phyloP scores from a whole-genome alignment of 2,113 vertebrate genomes.

The Leucoraja erinaceus region DNA sequence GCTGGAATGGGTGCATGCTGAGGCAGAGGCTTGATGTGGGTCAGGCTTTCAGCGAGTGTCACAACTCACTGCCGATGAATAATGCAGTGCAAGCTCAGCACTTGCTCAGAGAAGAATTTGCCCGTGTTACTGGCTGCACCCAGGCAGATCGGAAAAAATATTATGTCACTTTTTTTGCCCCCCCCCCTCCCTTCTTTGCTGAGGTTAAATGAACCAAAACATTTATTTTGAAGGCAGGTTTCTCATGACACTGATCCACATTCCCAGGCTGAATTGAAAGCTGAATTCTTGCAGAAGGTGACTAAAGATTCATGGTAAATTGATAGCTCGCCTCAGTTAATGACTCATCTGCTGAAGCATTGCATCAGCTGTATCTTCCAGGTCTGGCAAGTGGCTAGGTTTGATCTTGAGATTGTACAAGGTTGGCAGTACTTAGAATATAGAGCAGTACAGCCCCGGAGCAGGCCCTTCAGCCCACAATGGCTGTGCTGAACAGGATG shows the following conservation, averaged over 20 bases:
- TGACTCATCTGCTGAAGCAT: not conserved
- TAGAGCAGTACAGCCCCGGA: too few relatives aligned
- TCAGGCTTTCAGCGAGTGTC: not conserved
- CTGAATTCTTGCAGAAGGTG: not conserved
- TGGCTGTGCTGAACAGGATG: too few relatives aligned
- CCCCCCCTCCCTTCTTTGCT: not conserved
- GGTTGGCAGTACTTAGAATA: too few relatives aligned
- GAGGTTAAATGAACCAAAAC: constrained; percentile 24
- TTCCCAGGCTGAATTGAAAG: not conserved
- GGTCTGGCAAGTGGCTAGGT: not conserved
- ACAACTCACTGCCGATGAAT: not conserved
- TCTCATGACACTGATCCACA: not conserved
- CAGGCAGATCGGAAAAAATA: constrained; percentile 2
- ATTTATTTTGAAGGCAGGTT: not conserved
- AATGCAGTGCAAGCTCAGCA: not conserved
- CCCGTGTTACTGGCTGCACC: not conserved
- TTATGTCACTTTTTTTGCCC: not conserved
- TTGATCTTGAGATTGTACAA: not conserved
- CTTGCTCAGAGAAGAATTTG: not conserved
- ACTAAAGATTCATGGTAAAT: not conserved
- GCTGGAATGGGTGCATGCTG: not conserved
- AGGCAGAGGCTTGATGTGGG: not conserved
- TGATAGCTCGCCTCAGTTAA: not conserved
- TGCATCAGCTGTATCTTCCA: not conserved
- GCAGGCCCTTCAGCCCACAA: too few relatives aligned